These are phyloP conservation scores for Hemitrygon akajei DNA, from an alignment of 2,797 vertebrate genomes.

Conservation along the genomic window DNA sequence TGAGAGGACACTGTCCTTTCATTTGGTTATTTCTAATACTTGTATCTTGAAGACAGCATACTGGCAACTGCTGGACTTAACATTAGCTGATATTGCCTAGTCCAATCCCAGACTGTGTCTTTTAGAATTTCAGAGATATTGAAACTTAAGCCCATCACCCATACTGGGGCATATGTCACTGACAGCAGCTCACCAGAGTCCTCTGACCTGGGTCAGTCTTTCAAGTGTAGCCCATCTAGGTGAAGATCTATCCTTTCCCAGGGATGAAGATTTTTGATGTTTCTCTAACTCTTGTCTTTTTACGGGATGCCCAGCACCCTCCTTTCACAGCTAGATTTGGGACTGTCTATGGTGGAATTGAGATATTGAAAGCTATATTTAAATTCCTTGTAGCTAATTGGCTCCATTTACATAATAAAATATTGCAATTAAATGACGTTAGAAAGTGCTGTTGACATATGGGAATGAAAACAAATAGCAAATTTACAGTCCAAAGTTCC, in stretches of 20 bases:
- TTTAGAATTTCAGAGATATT: neutral
- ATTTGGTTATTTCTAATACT: neutral
- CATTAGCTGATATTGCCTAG: neutral
- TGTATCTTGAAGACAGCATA: neutral
- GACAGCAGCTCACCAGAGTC: no score
- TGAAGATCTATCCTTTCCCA: no score
- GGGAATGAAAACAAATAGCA: neutral
- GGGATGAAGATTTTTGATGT: no score
- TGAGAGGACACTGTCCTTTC: neutral
- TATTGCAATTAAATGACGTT: neutral
- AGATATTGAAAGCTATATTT: neutral
- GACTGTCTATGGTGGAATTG: no score
- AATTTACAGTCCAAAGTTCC: neutral
- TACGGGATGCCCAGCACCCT: no score
- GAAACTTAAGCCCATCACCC: no score
- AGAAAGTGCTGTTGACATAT: neutral
- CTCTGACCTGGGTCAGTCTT: no score
- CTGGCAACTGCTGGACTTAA: neutral
- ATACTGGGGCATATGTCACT: no score
- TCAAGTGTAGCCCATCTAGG: no score
- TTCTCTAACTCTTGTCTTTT: no score
- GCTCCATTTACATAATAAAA: neutral
- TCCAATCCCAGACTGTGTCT: no score
- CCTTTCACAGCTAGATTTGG: no score
- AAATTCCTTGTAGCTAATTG: neutral